Percentiles rank a stretch among this genome's conserved stretches.
Evolutionary conservation across 2,888 invertebrate species (phyloP).

Genomic region (Frankliniella fusca): DNA sequence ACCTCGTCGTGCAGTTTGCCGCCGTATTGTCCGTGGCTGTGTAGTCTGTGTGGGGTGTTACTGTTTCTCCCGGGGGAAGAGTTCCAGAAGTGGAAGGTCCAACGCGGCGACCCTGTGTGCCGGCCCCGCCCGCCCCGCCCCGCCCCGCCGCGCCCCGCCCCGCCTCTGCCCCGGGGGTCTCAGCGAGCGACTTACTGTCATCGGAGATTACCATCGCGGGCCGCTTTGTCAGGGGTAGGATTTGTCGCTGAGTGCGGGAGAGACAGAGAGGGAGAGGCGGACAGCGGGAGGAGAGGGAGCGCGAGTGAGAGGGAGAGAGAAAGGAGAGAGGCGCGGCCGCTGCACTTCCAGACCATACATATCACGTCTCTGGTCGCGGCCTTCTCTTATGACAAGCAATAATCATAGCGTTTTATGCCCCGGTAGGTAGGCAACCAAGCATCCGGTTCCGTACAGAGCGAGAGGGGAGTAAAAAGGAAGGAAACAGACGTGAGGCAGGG

Average conservation of each 20-base stretch:
- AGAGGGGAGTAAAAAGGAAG: too few relatives aligned
- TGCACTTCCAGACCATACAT: background rate
- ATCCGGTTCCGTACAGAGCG: too few relatives aligned
- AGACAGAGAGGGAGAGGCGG: background rate
- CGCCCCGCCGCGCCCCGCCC: background rate
- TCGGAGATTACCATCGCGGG: slow-evolving; percentile 8
- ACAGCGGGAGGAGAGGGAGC: background rate
- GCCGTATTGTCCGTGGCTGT: too few relatives aligned
- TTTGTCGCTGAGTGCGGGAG: background rate
- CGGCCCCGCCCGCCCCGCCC: background rate
- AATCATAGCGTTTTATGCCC: too few relatives aligned
- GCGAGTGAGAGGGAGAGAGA: too few relatives aligned
- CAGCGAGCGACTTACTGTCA: slow-evolving; percentile 9
- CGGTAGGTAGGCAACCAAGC: too few relatives aligned
- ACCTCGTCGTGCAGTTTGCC: too few relatives aligned
- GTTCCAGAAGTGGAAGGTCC: background rate
- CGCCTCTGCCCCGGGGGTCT: background rate
- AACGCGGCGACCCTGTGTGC: background rate
- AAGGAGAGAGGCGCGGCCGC: background rate
- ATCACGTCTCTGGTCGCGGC: background rate
- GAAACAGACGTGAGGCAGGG: too few relatives aligned
- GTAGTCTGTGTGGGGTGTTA: background rate
- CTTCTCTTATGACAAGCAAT: too few relatives aligned
- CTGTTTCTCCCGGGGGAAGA: background rate
- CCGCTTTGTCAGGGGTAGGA: slow-evolving; percentile 7